Conservation (phyloP, 2,797 vertebrate genomes). For the Enteromius anoplus region DNA sequence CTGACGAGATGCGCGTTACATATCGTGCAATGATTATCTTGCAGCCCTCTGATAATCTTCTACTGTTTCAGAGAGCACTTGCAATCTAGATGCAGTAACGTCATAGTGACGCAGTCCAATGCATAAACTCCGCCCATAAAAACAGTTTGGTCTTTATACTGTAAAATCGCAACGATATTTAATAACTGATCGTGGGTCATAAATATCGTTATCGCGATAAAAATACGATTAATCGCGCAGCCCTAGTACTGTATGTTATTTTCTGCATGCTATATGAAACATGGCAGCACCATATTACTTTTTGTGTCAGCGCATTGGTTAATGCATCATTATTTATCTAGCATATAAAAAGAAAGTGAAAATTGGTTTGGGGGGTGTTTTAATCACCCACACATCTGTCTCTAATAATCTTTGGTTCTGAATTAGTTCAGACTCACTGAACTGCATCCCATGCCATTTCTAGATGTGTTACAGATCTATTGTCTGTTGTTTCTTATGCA, state of each 20-base stretch:
- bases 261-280: neutral
- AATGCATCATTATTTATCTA: neutral
- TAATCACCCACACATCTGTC: constrained; percentile 34
- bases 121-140: no score
- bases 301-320: neutral
- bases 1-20: no score
- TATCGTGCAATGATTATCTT: no score
- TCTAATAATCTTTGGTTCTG: constrained; percentile 27
- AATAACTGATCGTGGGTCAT: no score
- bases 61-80: no score
- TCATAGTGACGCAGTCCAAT: no score
- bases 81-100: no score
- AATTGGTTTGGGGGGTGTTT: constrained; percentile 7
- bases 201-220: no score
- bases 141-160: no score
- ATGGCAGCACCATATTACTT: neutral
- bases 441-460: constrained; percentile 25
- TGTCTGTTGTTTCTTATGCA: constrained; percentile 70
- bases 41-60: no score
- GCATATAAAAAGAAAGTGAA: constrained; percentile 5
- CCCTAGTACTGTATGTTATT: neutral
- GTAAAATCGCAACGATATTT: no score
- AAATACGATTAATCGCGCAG: no score
- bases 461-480: constrained; percentile 59
- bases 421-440: constrained; percentile 44